phyloP scores from a whole-genome alignment of 2,113 vertebrate genomes.

The Anas platyrhynchos region DNA sequence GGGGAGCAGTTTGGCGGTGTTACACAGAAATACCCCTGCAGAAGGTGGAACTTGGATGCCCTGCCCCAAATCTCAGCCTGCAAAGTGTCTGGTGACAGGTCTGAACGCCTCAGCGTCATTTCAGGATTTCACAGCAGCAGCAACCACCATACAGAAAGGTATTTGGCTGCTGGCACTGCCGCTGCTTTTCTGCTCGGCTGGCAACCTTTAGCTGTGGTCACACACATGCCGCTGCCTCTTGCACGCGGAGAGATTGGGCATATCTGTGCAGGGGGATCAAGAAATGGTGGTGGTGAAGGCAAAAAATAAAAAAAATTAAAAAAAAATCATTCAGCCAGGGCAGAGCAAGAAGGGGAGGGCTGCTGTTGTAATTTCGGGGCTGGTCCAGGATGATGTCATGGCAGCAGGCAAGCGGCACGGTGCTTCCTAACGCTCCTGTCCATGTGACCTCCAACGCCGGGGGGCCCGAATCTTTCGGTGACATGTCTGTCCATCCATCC shows the following conservation, averaged over 20 bases:
- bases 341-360: conserved; percentile 70
- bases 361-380: conserved; percentile 77
- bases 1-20: background rate
- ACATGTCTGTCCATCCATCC: background rate
- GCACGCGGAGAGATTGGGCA: background rate
- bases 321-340: conserved; percentile 58
- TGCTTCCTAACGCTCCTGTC: conserved; percentile 65
- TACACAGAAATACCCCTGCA: background rate
- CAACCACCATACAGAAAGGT: background rate
- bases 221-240: background rate
- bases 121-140: conserved; percentile 19
- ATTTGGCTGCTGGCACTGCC: background rate
- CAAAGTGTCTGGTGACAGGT: background rate
- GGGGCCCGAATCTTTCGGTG: conserved; percentile 32
- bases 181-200: background rate
- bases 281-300: conserved; percentile 61
- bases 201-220: background rate
- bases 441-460: conserved; percentile 77
- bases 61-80: background rate
- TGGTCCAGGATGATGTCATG: conserved; percentile 84
- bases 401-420: conserved; percentile 71
- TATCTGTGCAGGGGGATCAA: background rate
- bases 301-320: background rate
- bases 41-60: background rate
- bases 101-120: conserved; percentile 34